phyloP scores from a whole-genome alignment of 1,140 invertebrate genomes.

The Alviniconcha marisindica region DNA sequence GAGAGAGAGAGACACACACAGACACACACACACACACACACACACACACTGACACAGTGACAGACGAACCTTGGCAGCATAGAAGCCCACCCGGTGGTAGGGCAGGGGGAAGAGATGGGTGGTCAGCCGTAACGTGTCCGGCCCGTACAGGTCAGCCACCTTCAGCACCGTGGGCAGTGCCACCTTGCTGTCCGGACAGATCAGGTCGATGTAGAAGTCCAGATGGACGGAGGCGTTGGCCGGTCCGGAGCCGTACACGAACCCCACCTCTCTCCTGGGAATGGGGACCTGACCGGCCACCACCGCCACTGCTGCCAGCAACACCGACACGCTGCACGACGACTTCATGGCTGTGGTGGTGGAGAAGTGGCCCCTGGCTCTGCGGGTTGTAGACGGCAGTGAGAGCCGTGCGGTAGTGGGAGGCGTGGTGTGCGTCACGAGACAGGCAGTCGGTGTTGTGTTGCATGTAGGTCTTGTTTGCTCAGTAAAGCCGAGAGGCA shows the following conservation, averaged over 20 bases:
- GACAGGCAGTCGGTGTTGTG: background rate
- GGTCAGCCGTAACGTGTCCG: constrained; percentile 39
- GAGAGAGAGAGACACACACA: background rate
- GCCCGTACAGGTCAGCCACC: constrained; percentile 56
- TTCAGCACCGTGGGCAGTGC: constrained; percentile 49
- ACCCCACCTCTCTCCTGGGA: constrained; percentile 50
- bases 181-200: constrained; percentile 57
- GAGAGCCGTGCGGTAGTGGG: no score
- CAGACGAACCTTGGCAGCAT: background rate
- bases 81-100: constrained; percentile 50
- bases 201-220: constrained; percentile 57
- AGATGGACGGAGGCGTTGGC: constrained; percentile 51
- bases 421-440: no score
- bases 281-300: constrained; percentile 44
- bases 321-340: background rate
- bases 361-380: no score
- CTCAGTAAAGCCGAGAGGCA: no score
- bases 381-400: no score
- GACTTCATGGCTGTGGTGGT: no score
- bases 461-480: background rate
- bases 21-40: background rate
- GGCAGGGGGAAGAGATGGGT: constrained; percentile 62
- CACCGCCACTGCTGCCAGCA: background rate
- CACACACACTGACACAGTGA: background rate
- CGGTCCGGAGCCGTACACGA: constrained; percentile 44